Evolutionary conservation across 2,888 invertebrate species (phyloP), one percentile per base, ranked within the genome.

Genomic region (Idaea dimidiata): DNA sequence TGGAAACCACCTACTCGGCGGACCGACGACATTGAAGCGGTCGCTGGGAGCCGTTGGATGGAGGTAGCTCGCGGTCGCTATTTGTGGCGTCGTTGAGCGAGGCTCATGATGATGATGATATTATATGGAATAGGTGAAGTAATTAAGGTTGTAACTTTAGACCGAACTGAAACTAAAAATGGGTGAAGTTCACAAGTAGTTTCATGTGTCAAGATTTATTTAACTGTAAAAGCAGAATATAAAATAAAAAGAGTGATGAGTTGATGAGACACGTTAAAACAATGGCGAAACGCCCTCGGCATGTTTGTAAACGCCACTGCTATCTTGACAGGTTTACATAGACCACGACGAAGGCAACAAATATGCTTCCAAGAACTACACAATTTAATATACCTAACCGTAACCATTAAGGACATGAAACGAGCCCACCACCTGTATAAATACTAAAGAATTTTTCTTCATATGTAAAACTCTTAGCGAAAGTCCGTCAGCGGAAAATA

Each of bases 281-380:
- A 87, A 86, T 79, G 80, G 80, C 81, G 75, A 43, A 18, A 18
- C 56, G 18, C 56, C 74, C 74, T 75, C 77, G 73, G 73, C 76
- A 73, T 80, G 80, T 73, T 56, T 56, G 81, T 82, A 89, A 87
- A 90, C 86, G 86, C 78, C 76, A 73, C 67, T 69, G 75, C 88
- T 91, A 91, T 91, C 91, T 87, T 88, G 90, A 89, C 87, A 88
- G 82, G 88, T 91, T 89, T 90, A 81, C 88, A 79, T 78, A 79
- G 80, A 78, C 73, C 77, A 77, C 72, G 68, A 68, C 78, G 74
- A 76, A 77, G 79, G 79, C 80, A 76, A 81, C 81, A 88, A 85
- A 88, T 86, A 88, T 72, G 73, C 81, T 84, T 87, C 84, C 77
- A 74, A 84, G 84, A 87, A 85, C 72, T 76, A 72, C 81, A 43